A percentile compares a stretch with the other conserved stretches of the same genome.
phyloP scores from a whole-genome alignment of 2,113 vertebrate species.

The Macaca fascicularis region T2T-MFA8v1.1 NC_088388.1:18231001-18231500 shows the following conservation, averaged over 20 bases:
- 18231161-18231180: background rate
- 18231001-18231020: background rate
- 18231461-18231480: too few species aligned
- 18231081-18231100: background rate
- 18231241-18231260: background rate
- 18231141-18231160: rapidly evolving
- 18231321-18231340: background rate
- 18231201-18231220: background rate
- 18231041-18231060: background rate
- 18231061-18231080: background rate
- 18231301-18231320: background rate
- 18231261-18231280: rapidly evolving
- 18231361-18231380: too few species aligned
- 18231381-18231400: too few species aligned
- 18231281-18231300: rapidly evolving
- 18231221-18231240: background rate
- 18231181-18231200: background rate
- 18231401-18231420: too few species aligned
- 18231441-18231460: too few species aligned
- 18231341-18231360: background rate
- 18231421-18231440: too few species aligned
- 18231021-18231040: background rate
- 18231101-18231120: background rate
- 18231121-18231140: background rate
- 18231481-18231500: too few species aligned